Evolutionary conservation across 2,888 invertebrate genomes (phyloP), one percentile per base, ranked within the genome.

Genomic region (Pilophorus perplexus): DNA sequence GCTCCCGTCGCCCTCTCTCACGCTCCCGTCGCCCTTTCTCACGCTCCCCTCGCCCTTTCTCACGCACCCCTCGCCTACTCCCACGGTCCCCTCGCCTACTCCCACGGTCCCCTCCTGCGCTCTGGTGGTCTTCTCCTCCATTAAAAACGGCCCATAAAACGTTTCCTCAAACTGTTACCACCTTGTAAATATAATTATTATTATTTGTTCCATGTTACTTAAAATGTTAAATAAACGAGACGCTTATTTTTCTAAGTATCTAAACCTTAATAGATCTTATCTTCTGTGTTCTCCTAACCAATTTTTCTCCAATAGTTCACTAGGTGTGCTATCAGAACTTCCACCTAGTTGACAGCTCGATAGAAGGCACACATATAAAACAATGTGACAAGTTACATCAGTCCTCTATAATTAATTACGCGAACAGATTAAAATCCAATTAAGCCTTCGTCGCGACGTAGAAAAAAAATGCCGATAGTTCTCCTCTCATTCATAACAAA

Each of bases 1-100:
- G 59, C 62, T n/a, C 64, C 64, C 2, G 23, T 64, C 64, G 52
- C 64, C 16, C 6, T 68, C 44, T 62, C 69, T 4, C 62, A 67
- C 14, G 48, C 57, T 50, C 44, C 54, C 6, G 18, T 62, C 8
- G 64, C 38, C 12, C 12, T 66, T 18, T 66, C 69, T 18, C 54
- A 60, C 60, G 42, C 62, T 37, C 44, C 57, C 6, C 28, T 33
- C 28, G 44, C 55, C 65, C 54, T 48, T 6, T 60, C 48, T 22
- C 67, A 57, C 57, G 59, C 62, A 12, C 64, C 64, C 2, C 37
- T 64, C 64, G 52, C 64, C 16, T 5, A 66, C 44, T 62, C 69
- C 3, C 55, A 62, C 48, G 65, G 37, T 46, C 64, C 59, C 50
- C 42, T 44, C 66, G 37, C 66, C 57, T 55, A 48, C 57, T 25